Evolutionary conservation across 2,888 invertebrate species (phyloP).

Genomic region (Apomyelois bistriatella): DNA sequence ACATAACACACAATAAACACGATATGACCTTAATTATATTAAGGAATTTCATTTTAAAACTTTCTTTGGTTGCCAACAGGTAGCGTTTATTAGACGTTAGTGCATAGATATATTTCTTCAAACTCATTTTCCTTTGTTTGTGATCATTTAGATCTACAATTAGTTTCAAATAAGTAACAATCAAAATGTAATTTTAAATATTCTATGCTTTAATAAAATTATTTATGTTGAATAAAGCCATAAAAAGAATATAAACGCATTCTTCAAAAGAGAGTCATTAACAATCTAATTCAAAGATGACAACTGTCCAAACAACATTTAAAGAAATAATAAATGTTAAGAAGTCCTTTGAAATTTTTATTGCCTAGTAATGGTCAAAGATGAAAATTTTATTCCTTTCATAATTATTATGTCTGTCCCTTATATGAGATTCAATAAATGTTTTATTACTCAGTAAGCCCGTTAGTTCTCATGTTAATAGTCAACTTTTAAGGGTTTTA

Average conservation of each 20-base stretch:
- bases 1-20: constrained; percentile 18
- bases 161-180: not conserved
- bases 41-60: constrained; percentile 24
- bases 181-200: too few species aligned
- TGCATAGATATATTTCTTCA: not conserved
- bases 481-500: too few species aligned
- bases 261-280: not conserved
- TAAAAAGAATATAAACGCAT: not conserved
- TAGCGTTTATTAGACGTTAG: not conserved
- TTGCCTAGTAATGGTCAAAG: not conserved
- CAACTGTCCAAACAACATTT: constrained; percentile 12
- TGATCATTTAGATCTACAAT: constrained; percentile 9
- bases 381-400: not conserved
- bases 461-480: not conserved
- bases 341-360: constrained; percentile 10
- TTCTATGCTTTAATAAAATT: not conserved
- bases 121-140: constrained; percentile 15
- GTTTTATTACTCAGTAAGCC: not conserved
- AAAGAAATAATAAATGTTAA: not conserved
- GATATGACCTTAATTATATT: constrained; percentile 26
- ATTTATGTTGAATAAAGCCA: not conserved
- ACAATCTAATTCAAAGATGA: constrained; percentile 1
- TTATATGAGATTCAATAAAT: not conserved
- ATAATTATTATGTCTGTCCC: not conserved
- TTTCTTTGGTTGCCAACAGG: not conserved